These are phyloP conservation scores for Polylopha cassiicola DNA, from an alignment of 2,888 invertebrate species.

Conservation along the genomic window DNA sequence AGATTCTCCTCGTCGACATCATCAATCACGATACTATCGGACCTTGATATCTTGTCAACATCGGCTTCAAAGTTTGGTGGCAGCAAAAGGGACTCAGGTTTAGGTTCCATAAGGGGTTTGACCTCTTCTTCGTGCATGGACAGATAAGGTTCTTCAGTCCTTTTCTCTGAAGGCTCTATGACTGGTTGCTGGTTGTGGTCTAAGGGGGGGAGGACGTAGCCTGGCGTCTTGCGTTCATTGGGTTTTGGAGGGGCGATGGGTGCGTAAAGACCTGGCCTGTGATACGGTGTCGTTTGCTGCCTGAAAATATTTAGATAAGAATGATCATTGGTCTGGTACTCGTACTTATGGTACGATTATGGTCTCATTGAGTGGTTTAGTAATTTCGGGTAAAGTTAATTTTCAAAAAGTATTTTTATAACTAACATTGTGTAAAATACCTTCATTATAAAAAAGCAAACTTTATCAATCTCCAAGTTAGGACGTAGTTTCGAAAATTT, in stretches of 20 bases:
- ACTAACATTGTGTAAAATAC: no score
- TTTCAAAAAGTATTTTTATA: no score
- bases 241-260: slow-evolving; percentile 68
- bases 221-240: slow-evolving; percentile 33
- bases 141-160: slow-evolving; percentile 51
- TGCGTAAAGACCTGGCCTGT: slow-evolving; percentile 74
- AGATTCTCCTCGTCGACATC: slow-evolving; percentile 60
- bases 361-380: no score
- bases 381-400: no score
- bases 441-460: no score
- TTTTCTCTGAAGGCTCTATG: slow-evolving; percentile 49
- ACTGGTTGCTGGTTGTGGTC: slow-evolving; percentile 53
- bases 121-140: slow-evolving; percentile 53
- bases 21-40: slow-evolving; percentile 47
- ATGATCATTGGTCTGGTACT: no score
- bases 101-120: slow-evolving; percentile 58
- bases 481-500: no score
- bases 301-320: no score
- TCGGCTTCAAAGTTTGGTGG: slow-evolving; percentile 51
- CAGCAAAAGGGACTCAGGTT: slow-evolving; percentile 44
- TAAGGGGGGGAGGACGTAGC: slow-evolving; percentile 57
- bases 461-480: no score
- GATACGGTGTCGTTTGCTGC: slow-evolving; percentile 58
- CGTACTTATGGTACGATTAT: no score
- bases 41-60: slow-evolving; percentile 45